Evolutionary conservation across 2,113 vertebrate genomes (phyloP).

Genomic region (Suncus etruscus): DNA sequence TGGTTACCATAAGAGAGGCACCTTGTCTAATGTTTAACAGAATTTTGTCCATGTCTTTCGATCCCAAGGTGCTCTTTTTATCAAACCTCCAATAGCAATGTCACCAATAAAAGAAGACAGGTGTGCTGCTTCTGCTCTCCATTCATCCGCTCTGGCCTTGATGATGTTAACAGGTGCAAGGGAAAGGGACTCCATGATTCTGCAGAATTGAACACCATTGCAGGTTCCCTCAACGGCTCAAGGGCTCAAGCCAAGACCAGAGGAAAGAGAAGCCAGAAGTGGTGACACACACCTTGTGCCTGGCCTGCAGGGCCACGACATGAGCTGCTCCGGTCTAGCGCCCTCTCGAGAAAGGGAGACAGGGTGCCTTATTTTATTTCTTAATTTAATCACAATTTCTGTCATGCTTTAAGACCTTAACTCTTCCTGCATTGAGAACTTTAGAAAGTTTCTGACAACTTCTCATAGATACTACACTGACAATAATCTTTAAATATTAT

Average conservation of each 20-base stretch:
- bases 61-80: constrained; percentile 90
- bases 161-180: constrained; percentile 98
- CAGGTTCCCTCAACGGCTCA: too few relatives aligned
- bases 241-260: too few relatives aligned
- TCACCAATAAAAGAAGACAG: constrained; percentile 98
- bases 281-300: too few relatives aligned
- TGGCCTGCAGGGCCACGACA: not conserved
- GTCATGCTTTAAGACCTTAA: constrained; percentile 20
- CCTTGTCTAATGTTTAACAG: constrained; percentile 92
- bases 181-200: constrained; percentile 92
- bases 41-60: constrained; percentile 99
- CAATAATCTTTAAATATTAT: not conserved
- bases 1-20: constrained; percentile 95
- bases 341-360: too few relatives aligned
- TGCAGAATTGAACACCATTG: too few relatives aligned
- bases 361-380: constrained; percentile 8
- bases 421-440: constrained; percentile 19
- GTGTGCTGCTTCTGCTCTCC: constrained; percentile 97
- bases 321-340: not conserved
- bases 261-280: too few relatives aligned
- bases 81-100: constrained; percentile 86
- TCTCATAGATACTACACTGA: constrained; percentile 31
- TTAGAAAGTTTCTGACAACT: constrained; percentile 40
- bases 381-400: constrained; percentile 43
- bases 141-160: constrained; percentile 97